These are phyloP conservation scores for Lamellibrachia satsuma DNA, from an alignment of 2,888 invertebrate genomes.

Conservation along the genomic window DNA sequence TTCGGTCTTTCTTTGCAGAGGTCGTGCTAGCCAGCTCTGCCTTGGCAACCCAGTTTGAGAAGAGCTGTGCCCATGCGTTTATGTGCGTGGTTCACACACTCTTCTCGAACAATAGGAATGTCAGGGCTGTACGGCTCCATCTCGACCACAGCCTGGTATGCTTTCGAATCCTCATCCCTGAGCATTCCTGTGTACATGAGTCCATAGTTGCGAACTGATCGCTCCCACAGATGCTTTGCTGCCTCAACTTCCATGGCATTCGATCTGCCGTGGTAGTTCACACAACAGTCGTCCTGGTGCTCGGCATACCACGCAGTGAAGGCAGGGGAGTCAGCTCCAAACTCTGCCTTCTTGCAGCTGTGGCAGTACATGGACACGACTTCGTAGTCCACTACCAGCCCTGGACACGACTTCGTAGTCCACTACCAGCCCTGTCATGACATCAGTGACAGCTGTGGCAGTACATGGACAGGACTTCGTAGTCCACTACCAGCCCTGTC, in stretches of 20 bases:
- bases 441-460: no score
- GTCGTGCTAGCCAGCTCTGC: not conserved
- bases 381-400: no score
- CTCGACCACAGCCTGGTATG: not conserved
- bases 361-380: not conserved
- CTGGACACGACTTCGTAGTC: no score
- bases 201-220: not conserved
- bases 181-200: not conserved
- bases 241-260: not conserved
- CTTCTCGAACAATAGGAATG: constrained; percentile 24
- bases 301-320: not conserved
- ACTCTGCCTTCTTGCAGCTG: not conserved
- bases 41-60: constrained; percentile 17
- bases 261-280: not conserved
- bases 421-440: no score
- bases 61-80: constrained; percentile 37
- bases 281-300: not conserved
- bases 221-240: not conserved
- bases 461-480: no score
- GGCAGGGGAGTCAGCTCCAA: not conserved
- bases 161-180: not conserved
- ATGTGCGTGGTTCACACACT: constrained; percentile 29
- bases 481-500: no score
- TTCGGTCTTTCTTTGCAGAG: not conserved
- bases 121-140: not conserved